phyloP scores from a whole-genome alignment of 2,797 vertebrate species.

The Yasuhikotakia modesta region DNA sequence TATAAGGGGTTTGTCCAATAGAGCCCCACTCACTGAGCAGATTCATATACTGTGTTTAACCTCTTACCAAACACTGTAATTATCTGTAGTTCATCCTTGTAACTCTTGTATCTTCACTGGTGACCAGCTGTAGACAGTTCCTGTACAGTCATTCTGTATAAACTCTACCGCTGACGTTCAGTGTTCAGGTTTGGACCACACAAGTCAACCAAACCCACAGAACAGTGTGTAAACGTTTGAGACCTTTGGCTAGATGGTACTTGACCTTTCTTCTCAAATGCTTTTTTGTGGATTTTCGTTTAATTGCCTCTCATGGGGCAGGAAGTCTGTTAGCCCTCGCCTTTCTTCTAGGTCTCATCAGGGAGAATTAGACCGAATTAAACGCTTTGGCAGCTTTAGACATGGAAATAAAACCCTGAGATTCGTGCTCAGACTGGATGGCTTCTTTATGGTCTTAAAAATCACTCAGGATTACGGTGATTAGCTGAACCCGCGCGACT shows the following conservation, averaged over 20 bases:
- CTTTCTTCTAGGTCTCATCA: slow-evolving; percentile 35
- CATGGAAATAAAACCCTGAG: slow-evolving; percentile 20
- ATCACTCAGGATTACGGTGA: slow-evolving; percentile 26
- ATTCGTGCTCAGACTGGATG: slow-evolving; percentile 17
- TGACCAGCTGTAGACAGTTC: neutral
- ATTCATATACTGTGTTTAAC: no score
- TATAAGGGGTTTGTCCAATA: no score
- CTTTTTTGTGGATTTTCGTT: slow-evolving; percentile 1
- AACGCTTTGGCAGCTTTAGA: slow-evolving; percentile 35
- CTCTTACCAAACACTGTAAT: neutral
- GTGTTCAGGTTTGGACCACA: neutral
- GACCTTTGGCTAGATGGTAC: slow-evolving; percentile 10
- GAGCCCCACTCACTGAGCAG: no score
- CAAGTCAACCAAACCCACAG: neutral
- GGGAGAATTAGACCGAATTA: slow-evolving; percentile 38
- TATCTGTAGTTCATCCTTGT: slow-evolving; percentile 6
- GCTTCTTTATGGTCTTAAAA: slow-evolving; percentile 15
- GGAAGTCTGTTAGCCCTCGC: slow-evolving; percentile 1
- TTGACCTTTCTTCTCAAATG: slow-evolving; percentile 40
- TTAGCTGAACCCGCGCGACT: slow-evolving; percentile 1
- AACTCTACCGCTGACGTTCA: neutral
- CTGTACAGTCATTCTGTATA: slow-evolving; percentile 5
- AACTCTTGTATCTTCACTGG: neutral
- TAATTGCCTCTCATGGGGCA: slow-evolving; percentile 48
- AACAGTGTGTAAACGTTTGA: neutral